These are phyloP conservation scores for Boulengeromyrus knoepffleri DNA, from an alignment of 2,113 vertebrate genomes.

Conservation along the genomic window DNA sequence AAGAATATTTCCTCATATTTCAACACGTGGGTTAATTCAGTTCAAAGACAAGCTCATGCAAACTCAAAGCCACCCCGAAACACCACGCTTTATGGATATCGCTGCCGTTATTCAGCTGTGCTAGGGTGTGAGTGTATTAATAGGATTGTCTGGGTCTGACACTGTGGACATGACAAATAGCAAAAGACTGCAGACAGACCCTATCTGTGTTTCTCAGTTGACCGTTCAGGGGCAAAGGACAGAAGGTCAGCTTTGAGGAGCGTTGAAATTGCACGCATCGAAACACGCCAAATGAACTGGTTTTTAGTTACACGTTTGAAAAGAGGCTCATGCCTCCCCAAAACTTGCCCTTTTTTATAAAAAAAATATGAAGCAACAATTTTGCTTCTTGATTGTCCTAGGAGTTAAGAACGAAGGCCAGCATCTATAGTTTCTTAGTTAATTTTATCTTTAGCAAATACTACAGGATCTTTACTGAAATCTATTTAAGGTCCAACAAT, in stretches of 20 bases:
- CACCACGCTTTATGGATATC: neutral
- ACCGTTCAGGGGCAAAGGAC: neutral
- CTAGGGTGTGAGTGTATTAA: constrained; percentile 32
- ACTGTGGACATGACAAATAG: constrained; percentile 44
- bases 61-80: neutral
- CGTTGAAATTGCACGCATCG: neutral
- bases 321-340: neutral
- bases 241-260: neutral
- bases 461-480: neutral
- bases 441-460: neutral
- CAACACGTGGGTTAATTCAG: neutral
- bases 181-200: constrained; percentile 19
- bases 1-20: neutral
- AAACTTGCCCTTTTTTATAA: neutral
- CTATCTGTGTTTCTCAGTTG: neutral
- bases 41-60: neutral
- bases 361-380: neutral
- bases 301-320: neutral
- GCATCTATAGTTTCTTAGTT: neutral
- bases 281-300: neutral
- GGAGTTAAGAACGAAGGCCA: neutral
- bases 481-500: neutral
- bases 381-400: neutral
- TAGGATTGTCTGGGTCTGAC: constrained; percentile 20
- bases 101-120: neutral